Evolutionary conservation across 2,113 vertebrate genomes (phyloP).

Genomic region (Natator depressus): DNA sequence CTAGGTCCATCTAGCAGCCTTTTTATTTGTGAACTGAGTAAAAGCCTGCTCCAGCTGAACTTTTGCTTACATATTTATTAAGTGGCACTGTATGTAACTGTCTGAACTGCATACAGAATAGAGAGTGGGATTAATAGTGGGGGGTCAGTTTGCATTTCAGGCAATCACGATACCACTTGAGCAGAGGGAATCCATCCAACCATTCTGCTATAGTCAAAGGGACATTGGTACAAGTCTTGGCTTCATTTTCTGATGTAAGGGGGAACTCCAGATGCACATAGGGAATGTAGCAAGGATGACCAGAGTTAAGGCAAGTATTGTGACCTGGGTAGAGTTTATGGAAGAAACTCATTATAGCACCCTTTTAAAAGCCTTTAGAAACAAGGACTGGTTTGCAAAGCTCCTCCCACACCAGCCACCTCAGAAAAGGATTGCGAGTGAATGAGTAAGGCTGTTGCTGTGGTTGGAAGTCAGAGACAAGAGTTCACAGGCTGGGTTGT

Average conservation of each 20-base stretch:
- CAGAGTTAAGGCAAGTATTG: background rate
- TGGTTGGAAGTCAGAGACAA: background rate
- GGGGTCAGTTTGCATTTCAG: background rate
- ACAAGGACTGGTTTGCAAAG: background rate
- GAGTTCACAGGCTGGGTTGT: too few species aligned
- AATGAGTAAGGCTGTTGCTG: background rate
- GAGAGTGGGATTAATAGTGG: background rate
- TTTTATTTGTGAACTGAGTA: background rate
- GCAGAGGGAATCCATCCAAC: background rate
- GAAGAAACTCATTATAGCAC: background rate
- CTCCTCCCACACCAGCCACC: background rate
- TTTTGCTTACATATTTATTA: background rate
- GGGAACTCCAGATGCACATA: background rate
- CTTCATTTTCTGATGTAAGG: background rate
- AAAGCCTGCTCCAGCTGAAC: background rate
- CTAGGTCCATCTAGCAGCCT: background rate
- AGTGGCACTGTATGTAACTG: background rate
- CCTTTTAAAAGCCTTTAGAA: background rate
- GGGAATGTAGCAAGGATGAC: background rate
- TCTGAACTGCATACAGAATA: background rate
- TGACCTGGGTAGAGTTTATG: too few species aligned
- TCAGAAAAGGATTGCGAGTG: background rate
- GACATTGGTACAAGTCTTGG: background rate
- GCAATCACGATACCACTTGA: background rate
- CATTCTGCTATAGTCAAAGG: background rate